A percentile compares a stretch with the other conserved stretches of the same genome.
These are phyloP conservation scores for Bergia puertoricense DNA, from an alignment of 92 coral and sea anemone species.

Conservation along the genomic window DNA sequence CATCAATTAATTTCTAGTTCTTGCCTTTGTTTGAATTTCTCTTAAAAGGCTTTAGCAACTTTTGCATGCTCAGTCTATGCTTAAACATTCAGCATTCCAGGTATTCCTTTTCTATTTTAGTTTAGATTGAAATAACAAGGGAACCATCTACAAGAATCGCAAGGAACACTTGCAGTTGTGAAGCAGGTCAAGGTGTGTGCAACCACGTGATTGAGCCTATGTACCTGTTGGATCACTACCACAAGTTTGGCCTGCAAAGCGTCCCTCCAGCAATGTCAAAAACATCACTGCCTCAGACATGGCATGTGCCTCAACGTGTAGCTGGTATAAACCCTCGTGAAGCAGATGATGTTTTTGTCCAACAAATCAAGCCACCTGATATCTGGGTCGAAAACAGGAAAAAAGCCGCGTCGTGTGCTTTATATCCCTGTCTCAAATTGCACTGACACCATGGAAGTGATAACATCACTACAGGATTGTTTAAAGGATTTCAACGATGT, in stretches of 20 bases:
- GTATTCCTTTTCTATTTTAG: too few relatives aligned
- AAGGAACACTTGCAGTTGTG: constrained; percentile 26
- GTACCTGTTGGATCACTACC: constrained; percentile 34
- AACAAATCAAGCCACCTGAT: constrained; percentile 30
- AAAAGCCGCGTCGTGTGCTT: constrained; percentile 13
- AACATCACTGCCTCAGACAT: constrained; percentile 50
- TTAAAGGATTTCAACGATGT: background rate
- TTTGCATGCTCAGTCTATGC: too few relatives aligned
- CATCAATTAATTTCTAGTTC: too few relatives aligned
- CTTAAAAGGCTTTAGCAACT: too few relatives aligned
- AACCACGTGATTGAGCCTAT: constrained; percentile 46
- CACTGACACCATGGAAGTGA: background rate
- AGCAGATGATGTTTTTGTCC: constrained; percentile 30
- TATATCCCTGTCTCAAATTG: constrained; percentile 26
- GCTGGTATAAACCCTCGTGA: constrained; percentile 40
- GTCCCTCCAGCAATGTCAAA: constrained; percentile 51
- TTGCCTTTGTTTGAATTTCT: too few relatives aligned
- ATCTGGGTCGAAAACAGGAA: constrained; percentile 19
- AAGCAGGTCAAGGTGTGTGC: constrained; percentile 34
- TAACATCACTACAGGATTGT: constrained; percentile 5
- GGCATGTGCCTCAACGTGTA: constrained; percentile 52
- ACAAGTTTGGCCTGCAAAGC: background rate
- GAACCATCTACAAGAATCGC: too few relatives aligned
- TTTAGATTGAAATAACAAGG: too few relatives aligned
- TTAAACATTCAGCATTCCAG: too few relatives aligned